Evolutionary conservation across 2,797 vertebrate genomes (phyloP).

Genomic region (Lagocephalus sceleratus): DNA sequence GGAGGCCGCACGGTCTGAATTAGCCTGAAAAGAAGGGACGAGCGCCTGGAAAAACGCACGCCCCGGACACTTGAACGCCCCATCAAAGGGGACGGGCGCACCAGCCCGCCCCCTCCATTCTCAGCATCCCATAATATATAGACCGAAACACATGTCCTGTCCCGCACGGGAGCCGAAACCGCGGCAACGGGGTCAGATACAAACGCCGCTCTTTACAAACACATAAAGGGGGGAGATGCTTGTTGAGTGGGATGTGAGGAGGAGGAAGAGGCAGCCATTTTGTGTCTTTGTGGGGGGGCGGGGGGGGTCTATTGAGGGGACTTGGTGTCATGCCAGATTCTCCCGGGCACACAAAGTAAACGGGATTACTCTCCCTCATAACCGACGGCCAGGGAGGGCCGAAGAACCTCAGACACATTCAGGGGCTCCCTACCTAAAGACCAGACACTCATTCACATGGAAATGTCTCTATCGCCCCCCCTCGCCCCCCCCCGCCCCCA

Average conservation of each 20-base stretch:
- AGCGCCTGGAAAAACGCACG: conserved; percentile 31
- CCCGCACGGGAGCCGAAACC: conserved; percentile 52
- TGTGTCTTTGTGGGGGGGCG: conserved; percentile 51
- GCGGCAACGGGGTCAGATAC: conserved; percentile 62
- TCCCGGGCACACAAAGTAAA: conserved; percentile 68
- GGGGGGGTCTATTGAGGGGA: conserved; percentile 63
- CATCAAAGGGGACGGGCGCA: conserved; percentile 49
- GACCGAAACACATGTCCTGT: conserved; percentile 62
- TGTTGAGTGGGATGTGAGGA: conserved; percentile 50
- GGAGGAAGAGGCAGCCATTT: conserved; percentile 51
- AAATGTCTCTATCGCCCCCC: conserved; percentile 53
- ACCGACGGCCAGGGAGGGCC: conserved; percentile 53
- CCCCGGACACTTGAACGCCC: conserved; percentile 45
- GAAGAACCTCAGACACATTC: conserved; percentile 56
- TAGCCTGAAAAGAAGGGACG: conserved; percentile 16
- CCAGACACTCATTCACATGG: conserved; percentile 56
- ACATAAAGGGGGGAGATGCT: conserved; percentile 57
- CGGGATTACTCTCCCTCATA: conserved; percentile 56
- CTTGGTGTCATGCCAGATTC: conserved; percentile 74
- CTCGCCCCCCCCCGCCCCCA: conserved; percentile 48
- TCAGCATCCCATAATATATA: conserved; percentile 61
- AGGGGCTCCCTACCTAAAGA: conserved; percentile 48
- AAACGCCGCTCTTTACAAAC: conserved; percentile 72
- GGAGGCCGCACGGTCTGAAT: conserved; percentile 20
- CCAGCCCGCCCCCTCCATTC: conserved; percentile 48